Evolutionary conservation across 2,113 vertebrate species (phyloP).

Genomic region (Melospiza melodia): DNA sequence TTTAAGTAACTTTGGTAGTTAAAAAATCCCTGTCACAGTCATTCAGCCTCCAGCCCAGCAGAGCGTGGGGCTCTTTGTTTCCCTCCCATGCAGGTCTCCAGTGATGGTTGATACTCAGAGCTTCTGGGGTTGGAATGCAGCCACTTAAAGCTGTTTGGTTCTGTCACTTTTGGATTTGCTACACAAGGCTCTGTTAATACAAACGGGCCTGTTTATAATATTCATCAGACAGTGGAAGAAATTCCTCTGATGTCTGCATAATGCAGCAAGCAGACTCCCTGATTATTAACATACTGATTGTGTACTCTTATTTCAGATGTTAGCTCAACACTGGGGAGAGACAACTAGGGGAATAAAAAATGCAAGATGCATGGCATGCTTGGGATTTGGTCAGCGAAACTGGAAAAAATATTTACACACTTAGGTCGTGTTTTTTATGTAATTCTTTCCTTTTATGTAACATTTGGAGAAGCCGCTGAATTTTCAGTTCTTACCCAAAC

Average conservation of each 20-base stretch:
- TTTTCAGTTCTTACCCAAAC: slow-evolving; percentile 13
- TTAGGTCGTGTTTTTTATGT: slow-evolving; percentile 34
- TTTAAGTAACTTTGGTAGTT: not conserved
- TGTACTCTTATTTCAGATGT: slow-evolving; percentile 33
- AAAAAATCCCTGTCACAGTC: not conserved
- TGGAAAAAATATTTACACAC: slow-evolving; percentile 55
- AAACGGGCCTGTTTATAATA: not conserved
- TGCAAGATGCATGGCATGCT: slow-evolving; percentile 6
- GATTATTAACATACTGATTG: slow-evolving; percentile 30
- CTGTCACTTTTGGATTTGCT: slow-evolving; percentile 47
- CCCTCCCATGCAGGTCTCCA: not conserved
- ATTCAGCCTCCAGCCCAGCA: too few relatives aligned
- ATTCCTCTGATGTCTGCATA: slow-evolving; percentile 41
- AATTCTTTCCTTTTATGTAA: slow-evolving; percentile 65
- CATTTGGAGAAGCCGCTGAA: slow-evolving; percentile 39
- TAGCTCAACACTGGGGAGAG: slow-evolving; percentile 14
- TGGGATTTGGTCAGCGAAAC: slow-evolving; percentile 50
- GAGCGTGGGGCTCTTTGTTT: not conserved
- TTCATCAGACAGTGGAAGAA: slow-evolving; percentile 46
- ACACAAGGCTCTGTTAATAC: slow-evolving; percentile 5
- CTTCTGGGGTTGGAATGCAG: slow-evolving; percentile 20
- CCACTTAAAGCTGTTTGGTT: slow-evolving; percentile 40
- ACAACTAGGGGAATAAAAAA: slow-evolving; percentile 33
- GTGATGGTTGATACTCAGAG: not conserved
- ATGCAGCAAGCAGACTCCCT: slow-evolving; percentile 5